Base-by-base conservation (phyloP, 1,140 invertebrate species). In the Drosophila persimilis region DNA sequence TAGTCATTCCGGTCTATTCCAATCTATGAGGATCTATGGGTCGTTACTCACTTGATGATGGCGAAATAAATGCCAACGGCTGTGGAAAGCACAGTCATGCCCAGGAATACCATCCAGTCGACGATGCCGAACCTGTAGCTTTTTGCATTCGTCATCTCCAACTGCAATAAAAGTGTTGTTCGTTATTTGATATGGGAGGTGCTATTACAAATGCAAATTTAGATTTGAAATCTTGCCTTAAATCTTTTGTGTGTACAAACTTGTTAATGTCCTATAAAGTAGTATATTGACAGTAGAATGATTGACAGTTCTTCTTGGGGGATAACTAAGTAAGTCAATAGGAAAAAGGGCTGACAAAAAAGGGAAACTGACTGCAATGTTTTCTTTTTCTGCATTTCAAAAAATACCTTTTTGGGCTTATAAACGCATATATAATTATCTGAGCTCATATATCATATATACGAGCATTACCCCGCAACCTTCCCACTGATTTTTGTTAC, bases 31-130 rank as follows among this genome's bases (percentile, higher is more conserved):
- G 61, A 63, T 41, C 17, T 15, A 26, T 41, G 15, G 0, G 8
- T 9, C 15, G 46, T 22, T 39, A 73, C 75, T 77, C 77, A 91
- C 89, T 79, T 91, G 29, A 90, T 63, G 51, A 85, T 95, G 6
- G 95, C 95, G 91, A 95, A 96, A 92, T 95, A 97, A 11, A 96
- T 72, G 0, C 96, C 96, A 6, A 95, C 95, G 2, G 92, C 92
- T 5, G 95, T 94, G 1, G 95, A 95, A 1, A 94, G 80, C 0
- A 93, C 66, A 50, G 95, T 92, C 91, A 95, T 94, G 3, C 92
- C 86, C 11, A 92, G 92, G 80, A 95, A 95, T 3, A 94, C 93
- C 9, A 92, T 90, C 77, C 95, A 95, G 86, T 95, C 95, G 0
- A 92, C 89, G 17, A 90, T 79, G 31, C 89, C 84, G 50, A 93